phyloP scores from a whole-genome alignment of 2,888 invertebrate genomes.

The Tenthredo livida region DNA sequence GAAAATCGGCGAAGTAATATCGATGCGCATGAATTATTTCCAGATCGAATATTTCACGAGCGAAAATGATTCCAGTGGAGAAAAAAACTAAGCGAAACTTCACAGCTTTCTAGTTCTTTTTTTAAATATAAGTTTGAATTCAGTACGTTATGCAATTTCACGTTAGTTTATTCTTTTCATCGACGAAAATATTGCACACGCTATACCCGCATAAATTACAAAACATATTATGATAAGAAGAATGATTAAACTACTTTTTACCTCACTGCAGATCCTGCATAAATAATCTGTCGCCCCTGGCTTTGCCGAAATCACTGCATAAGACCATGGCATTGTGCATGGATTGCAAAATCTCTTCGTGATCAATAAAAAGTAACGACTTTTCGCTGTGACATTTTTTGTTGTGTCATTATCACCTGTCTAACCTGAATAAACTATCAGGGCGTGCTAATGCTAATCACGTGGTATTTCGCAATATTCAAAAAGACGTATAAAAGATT shows the following conservation, averaged over 20 bases:
- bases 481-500: background rate
- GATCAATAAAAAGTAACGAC: slow-evolving; percentile 4
- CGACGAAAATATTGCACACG: background rate
- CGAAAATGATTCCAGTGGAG: too few species aligned
- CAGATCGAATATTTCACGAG: background rate
- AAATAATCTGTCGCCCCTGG: background rate
- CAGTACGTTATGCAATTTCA: background rate
- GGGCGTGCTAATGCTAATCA: background rate
- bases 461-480: background rate
- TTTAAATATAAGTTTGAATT: background rate
- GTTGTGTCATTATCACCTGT: background rate
- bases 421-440: slow-evolving; percentile 29
- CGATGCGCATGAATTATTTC: slow-evolving; percentile 1
- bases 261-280: background rate
- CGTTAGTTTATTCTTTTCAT: background rate
- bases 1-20: background rate
- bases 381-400: background rate
- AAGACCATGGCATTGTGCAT: background rate
- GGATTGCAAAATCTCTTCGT: background rate
- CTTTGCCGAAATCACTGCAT: background rate
- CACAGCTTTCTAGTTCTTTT: background rate
- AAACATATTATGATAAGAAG: background rate
- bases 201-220: background rate
- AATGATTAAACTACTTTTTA: background rate
- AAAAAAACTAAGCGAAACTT: background rate